Evolutionary conservation across 2,113 vertebrate genomes (phyloP).

Genomic region (Okapia johnstoni): DNA sequence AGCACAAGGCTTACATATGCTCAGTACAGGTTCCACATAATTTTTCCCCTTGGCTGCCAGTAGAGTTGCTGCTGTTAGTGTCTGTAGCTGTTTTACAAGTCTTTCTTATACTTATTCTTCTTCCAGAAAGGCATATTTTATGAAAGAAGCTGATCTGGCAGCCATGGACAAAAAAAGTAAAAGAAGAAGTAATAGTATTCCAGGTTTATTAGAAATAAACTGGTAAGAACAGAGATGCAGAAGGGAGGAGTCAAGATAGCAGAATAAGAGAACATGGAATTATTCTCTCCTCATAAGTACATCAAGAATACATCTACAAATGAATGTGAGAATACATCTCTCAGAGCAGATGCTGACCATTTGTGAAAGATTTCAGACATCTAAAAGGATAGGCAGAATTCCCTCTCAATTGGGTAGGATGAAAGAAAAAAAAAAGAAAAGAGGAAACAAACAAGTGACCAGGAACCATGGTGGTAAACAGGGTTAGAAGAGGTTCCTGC

Average conservation of each 20-base stretch:
- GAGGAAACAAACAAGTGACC: not conserved
- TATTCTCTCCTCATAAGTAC: not conserved
- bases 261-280: not conserved
- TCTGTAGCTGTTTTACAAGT: constrained; percentile 35
- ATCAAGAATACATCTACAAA: not conserved
- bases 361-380: not conserved
- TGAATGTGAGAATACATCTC: not conserved
- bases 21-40: not conserved
- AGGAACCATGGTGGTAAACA: not conserved
- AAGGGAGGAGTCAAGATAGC: not conserved
- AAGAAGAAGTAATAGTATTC: not conserved
- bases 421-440: not conserved
- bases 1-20: not conserved
- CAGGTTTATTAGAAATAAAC: not conserved
- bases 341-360: not conserved
- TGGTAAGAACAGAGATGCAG: not conserved
- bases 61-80: not conserved
- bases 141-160: not conserved
- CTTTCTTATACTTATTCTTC: not conserved
- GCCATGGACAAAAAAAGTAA: not conserved
- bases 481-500: not conserved
- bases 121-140: not conserved
- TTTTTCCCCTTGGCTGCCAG: not conserved
- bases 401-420: not conserved
- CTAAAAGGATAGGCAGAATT: not conserved